Evolutionary conservation across 2,888 invertebrate genomes (phyloP), one percentile per base, ranked within the genome.

Genomic region (Apotomis turbidana): DNA sequence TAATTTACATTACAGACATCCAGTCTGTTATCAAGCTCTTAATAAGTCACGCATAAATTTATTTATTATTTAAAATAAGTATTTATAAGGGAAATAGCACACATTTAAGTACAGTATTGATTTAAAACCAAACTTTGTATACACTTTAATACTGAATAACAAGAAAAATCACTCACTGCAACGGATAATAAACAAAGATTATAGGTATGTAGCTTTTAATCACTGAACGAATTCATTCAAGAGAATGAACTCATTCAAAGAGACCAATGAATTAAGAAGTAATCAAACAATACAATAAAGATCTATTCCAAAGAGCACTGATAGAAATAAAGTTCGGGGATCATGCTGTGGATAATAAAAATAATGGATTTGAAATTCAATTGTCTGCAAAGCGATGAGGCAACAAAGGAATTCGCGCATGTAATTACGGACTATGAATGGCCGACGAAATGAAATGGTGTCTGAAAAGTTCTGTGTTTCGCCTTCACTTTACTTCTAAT

Each of bases 401-500:
- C 81, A 83, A 87, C 85, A 86, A 90, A 87, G 81, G 83, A 86
- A 83, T 81, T 77, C 74, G 83, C 81, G 85, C 86, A 86, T 87
- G 84, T 87, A 88, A 89, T 89, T 90, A 89, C 87, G 62, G 77
- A 78, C 79, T 81, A 83, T 83, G 85, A 87, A 88, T 83, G 79
- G 80, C 76, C 78, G 78, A 78, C 76, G 74, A 79, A 86, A 85
- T 85, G 81, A 78, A 83, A 85, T 83, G 83, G 82, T 77, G 90
- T 90, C 89, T 90, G 89, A 84, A 86, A 89, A 90, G 82, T 91
- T 90, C 79, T 75, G 74, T 75, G 75, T 81, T 81, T 81, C 76
- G 77, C 80, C 76, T 75, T 75, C 78, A 79, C 76, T 78, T 78
- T 59, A 70, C 69, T 70, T 52, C 68, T 75, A 75, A 75, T 79